These are phyloP conservation scores for Dysmachus trigonus DNA, from an alignment of 2,888 invertebrate species.

Conservation along the genomic window DNA sequence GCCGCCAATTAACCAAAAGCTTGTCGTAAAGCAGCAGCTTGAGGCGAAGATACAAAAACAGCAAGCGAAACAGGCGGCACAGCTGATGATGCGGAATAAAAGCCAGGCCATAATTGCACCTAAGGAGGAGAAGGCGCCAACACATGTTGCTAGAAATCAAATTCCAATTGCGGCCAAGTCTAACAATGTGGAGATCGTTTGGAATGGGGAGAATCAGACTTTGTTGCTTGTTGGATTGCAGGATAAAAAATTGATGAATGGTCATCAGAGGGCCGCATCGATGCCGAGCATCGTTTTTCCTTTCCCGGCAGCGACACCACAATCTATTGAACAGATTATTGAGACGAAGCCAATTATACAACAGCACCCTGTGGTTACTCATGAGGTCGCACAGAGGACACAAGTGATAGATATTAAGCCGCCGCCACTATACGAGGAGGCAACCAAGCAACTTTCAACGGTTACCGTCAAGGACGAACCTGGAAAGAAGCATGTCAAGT, in stretches of 20 bases:
- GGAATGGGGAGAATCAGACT: conserved; percentile 71
- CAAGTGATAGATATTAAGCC: conserved; percentile 65
- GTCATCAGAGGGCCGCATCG: conserved; percentile 67
- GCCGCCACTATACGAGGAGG: conserved; percentile 78
- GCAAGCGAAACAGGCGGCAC: conserved; percentile 58
- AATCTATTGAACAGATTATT: conserved; percentile 55
- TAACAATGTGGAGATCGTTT: conserved; percentile 70
- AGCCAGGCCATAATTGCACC: conserved; percentile 49
- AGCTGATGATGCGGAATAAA: conserved; percentile 30
- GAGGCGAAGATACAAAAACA: conserved; percentile 75
- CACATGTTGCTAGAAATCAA: conserved; percentile 39
- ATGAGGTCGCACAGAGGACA: conserved; percentile 56
- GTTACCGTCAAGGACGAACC: conserved; percentile 31
- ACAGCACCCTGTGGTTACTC: conserved; percentile 43
- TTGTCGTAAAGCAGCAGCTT: conserved; percentile 72
- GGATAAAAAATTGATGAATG: conserved; percentile 65
- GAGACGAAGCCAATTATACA: conserved; percentile 53
- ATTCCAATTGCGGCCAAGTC: conserved; percentile 59
- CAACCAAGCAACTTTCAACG: conserved; percentile 68
- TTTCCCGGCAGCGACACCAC: conserved; percentile 55
- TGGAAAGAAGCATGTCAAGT: conserved; percentile 56
- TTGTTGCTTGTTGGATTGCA: conserved; percentile 67
- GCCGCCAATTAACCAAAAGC: conserved; percentile 64
- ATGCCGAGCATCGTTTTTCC: conserved; percentile 70
- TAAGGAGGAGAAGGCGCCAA: conserved; percentile 61